Evolutionary conservation across 2,888 invertebrate genomes (phyloP).

Genomic region (Ptilodon capucinus): DNA sequence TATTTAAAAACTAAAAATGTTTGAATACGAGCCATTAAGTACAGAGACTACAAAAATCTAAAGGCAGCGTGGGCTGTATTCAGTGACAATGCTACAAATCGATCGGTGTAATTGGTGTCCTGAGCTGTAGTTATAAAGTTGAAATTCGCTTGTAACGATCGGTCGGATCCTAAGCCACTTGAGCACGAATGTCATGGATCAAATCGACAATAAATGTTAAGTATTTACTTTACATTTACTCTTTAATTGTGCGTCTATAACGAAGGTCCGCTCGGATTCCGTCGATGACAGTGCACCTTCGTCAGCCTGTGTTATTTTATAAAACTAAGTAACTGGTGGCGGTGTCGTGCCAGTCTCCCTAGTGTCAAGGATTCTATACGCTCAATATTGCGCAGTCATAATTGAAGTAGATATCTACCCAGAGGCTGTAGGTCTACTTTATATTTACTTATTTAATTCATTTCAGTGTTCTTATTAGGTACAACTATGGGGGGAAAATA

Average conservation of each 20-base stretch:
- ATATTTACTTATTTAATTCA: not conserved
- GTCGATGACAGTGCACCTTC: slow-evolving; percentile 67
- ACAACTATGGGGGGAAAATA: no score
- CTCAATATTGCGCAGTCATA: not conserved
- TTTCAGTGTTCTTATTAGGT: no score
- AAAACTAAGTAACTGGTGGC: slow-evolving; percentile 34
- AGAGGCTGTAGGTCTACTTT: no score
- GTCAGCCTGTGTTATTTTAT: slow-evolving; percentile 58
- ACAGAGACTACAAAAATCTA: slow-evolving; percentile 51
- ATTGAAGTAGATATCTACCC: not conserved
- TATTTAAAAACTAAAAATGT: slow-evolving; percentile 10
- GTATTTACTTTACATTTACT: slow-evolving; percentile 79
- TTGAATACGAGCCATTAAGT: slow-evolving; percentile 25
- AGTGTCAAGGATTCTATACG: not conserved
- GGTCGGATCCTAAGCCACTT: slow-evolving; percentile 33
- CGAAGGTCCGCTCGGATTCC: slow-evolving; percentile 57
- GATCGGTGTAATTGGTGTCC: slow-evolving; percentile 25
- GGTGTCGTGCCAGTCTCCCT: slow-evolving; percentile 18
- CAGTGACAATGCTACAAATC: slow-evolving; percentile 51
- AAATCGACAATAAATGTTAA: slow-evolving; percentile 71
- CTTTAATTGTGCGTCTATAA: slow-evolving; percentile 66
- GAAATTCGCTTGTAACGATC: slow-evolving; percentile 8
- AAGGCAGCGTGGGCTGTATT: slow-evolving; percentile 56
- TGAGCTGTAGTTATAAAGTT: slow-evolving; percentile 12
- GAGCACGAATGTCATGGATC: slow-evolving; percentile 67